A percentile compares a stretch with the other conserved stretches of the same genome.
These are phyloP conservation scores for Notamacropus eugenii DNA, from an alignment of 2,797 vertebrate species.

Conservation along the genomic window DNA sequence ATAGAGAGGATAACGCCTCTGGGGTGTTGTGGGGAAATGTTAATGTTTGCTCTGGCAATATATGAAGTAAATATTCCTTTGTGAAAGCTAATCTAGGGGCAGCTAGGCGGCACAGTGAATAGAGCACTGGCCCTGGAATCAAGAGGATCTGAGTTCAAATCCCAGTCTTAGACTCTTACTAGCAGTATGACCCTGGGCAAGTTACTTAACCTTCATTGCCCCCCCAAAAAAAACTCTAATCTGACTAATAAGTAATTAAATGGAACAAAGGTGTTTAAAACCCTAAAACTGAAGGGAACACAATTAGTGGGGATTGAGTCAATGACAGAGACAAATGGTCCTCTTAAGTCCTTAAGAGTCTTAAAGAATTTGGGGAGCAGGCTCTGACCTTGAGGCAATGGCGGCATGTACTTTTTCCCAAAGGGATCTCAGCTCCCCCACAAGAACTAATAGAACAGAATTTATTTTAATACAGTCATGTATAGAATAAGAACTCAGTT, in stretches of 20 bases:
- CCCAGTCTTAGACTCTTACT: background rate
- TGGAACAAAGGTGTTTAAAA: background rate
- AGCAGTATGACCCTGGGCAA: too few relatives aligned
- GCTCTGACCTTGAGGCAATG: background rate
- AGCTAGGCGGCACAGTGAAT: background rate
- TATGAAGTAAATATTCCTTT: background rate
- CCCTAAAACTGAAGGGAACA: background rate
- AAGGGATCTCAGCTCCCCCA: background rate
- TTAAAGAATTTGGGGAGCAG: background rate
- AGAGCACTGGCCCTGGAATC: background rate
- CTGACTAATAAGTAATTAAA: background rate
- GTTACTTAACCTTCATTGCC: too few relatives aligned
- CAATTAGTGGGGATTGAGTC: background rate
- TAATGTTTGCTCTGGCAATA: background rate
- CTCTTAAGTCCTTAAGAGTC: background rate
- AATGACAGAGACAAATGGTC: background rate
- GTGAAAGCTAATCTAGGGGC: background rate
- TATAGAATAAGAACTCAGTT: background rate
- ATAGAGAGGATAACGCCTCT: background rate
- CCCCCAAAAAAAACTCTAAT: background rate
- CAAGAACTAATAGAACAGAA: background rate
- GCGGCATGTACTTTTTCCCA: background rate
- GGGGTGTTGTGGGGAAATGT: background rate
- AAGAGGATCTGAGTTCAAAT: background rate
- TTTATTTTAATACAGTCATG: background rate